Conservation (phyloP, 2,797 vertebrate genomes). For the Pygocentrus nattereri region DNA sequence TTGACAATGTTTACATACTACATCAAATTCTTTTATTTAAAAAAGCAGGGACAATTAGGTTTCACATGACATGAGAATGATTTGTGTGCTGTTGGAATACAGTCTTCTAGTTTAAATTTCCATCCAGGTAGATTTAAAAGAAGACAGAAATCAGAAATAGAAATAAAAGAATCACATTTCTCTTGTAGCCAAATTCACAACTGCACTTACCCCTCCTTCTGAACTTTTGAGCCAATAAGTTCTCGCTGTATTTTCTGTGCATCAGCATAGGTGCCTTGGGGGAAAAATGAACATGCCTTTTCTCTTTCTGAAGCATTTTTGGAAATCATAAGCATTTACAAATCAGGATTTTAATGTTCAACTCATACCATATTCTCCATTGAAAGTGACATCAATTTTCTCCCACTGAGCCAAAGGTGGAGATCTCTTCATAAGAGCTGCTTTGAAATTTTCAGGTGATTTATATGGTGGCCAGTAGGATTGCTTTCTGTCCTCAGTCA, state of each 20-base stretch:
- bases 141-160: too few species aligned
- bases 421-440: not conserved
- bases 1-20: too few species aligned
- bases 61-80: too few species aligned
- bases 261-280: not conserved
- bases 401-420: conserved; percentile 6
- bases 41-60: too few species aligned
- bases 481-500: not conserved
- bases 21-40: too few species aligned
- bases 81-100: too few species aligned
- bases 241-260: not conserved
- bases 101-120: not conserved
- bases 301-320: not conserved
- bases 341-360: not conserved
- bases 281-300: not conserved
- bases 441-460: not conserved
- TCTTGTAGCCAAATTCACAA: not conserved
- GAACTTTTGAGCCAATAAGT: not conserved
- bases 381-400: not conserved
- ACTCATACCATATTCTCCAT: conserved; percentile 6
- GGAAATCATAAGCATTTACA: too few species aligned
- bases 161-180: not conserved
- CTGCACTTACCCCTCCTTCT: not conserved
- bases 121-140: not conserved
- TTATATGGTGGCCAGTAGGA: conserved; percentile 31